phyloP scores from a whole-genome alignment of 1,140 invertebrate genomes.

The Mylabris phalerata region DNA sequence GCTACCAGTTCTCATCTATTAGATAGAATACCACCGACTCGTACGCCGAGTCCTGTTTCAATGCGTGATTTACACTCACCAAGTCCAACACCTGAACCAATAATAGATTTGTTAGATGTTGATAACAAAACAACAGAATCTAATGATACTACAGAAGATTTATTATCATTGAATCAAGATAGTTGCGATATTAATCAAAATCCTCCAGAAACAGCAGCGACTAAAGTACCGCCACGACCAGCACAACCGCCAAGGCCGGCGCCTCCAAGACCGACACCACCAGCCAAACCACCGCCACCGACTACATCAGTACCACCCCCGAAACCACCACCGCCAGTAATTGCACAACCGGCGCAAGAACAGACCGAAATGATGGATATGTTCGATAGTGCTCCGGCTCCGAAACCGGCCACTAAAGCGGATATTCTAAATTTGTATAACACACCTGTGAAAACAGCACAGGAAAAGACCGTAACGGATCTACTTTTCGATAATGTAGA shows the following conservation, averaged over 20 bases:
- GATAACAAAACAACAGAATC: slow-evolving; percentile 1
- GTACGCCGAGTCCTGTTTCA: slow-evolving; percentile 73
- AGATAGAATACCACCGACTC: slow-evolving; percentile 71
- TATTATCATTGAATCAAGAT: slow-evolving; percentile 24
- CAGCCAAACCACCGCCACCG: slow-evolving; percentile 24
- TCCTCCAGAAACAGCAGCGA: slow-evolving; percentile 32
- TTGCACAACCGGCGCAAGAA: too few species aligned
- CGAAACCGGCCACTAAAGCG: slow-evolving; percentile 50
- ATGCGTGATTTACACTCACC: slow-evolving; percentile 73
- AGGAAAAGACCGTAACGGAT: slow-evolving; percentile 37
- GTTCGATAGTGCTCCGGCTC: slow-evolving; percentile 40
- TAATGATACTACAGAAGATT: slow-evolving; percentile 16
- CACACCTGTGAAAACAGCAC: slow-evolving; percentile 43
- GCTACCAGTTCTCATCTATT: slow-evolving; percentile 76
- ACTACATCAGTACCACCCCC: slow-evolving; percentile 29
- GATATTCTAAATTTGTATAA: slow-evolving; percentile 61
- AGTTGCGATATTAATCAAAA: slow-evolving; percentile 42
- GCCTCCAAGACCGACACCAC: slow-evolving; percentile 29
- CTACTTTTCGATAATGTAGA: slow-evolving; percentile 36
- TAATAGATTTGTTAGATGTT: slow-evolving; percentile 59
- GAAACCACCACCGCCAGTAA: slow-evolving; percentile 10
- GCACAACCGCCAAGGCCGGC: slow-evolving; percentile 39
- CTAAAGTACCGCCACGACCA: slow-evolving; percentile 19
- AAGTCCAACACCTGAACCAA: slow-evolving; percentile 72
- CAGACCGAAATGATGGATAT: slow-evolving; percentile 41